These are phyloP conservation scores for Epinephelus cyanopodus DNA, from an alignment of 2,113 vertebrate species.

Conservation along the genomic window DNA sequence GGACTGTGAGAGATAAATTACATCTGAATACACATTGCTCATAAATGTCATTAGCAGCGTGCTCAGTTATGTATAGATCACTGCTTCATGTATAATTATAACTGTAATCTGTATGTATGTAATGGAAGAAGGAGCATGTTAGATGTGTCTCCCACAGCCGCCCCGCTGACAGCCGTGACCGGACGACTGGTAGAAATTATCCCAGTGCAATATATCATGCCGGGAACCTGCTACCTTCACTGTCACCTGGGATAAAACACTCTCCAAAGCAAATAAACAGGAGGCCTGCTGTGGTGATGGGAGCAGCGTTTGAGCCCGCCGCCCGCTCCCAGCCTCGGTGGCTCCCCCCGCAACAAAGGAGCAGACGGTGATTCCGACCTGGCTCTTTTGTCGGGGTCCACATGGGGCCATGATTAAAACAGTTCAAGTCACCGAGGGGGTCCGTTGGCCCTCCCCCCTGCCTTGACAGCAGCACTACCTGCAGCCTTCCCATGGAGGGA, in stretches of 20 bases:
- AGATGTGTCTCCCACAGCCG: not conserved
- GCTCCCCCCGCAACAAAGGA: slow-evolving; percentile 82
- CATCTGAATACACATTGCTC: slow-evolving; percentile 1
- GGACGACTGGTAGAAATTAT: slow-evolving; percentile 5
- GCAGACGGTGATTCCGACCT: slow-evolving; percentile 80
- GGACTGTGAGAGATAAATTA: not conserved
- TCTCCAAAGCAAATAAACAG: slow-evolving; percentile 72
- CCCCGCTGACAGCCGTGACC: not conserved
- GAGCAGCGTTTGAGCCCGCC: slow-evolving; percentile 34
- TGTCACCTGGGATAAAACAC: slow-evolving; percentile 74
- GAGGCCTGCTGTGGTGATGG: slow-evolving; percentile 64
- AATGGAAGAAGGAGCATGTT: not conserved
- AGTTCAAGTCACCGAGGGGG: slow-evolving; percentile 77
- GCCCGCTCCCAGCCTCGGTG: slow-evolving; percentile 69
- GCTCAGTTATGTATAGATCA: not conserved
- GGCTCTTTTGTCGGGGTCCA: slow-evolving; percentile 79
- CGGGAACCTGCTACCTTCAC: slow-evolving; percentile 61
- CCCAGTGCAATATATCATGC: slow-evolving; percentile 42
- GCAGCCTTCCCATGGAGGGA: slow-evolving; percentile 42
- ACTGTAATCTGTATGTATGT: not conserved
- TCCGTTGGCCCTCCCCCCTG: slow-evolving; percentile 31
- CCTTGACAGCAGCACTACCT: slow-evolving; percentile 54
- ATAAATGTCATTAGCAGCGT: not conserved
- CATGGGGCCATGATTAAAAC: slow-evolving; percentile 83
- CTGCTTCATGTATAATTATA: not conserved